These are phyloP conservation scores for Cephalopholis sonnerati DNA, from an alignment of 2,113 vertebrate species.

Conservation along the genomic window DNA sequence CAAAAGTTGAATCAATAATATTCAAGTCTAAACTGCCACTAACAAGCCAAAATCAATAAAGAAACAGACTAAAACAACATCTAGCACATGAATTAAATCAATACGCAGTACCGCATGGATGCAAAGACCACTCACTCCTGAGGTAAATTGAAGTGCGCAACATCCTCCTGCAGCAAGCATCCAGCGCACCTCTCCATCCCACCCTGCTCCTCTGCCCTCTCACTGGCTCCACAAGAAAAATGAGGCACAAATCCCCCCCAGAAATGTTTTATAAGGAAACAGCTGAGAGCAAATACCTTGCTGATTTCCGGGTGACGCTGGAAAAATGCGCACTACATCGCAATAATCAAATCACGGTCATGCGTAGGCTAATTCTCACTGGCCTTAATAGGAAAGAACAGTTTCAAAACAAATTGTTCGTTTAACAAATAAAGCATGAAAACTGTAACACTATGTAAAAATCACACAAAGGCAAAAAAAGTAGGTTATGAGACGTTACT, in stretches of 20 bases:
- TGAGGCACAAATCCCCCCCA: background rate
- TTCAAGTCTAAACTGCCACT: background rate
- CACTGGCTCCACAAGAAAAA: constrained; percentile 1
- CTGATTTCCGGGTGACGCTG: constrained; percentile 65
- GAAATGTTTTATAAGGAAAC: constrained; percentile 50
- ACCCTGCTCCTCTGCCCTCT: constrained; percentile 44
- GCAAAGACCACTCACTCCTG: constrained; percentile 48
- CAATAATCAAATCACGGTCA: constrained; percentile 22
- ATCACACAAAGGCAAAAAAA: background rate
- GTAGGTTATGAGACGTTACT: background rate
- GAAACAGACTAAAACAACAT: background rate
- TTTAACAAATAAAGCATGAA: background rate
- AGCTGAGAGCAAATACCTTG: constrained; percentile 20
- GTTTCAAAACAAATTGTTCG: background rate
- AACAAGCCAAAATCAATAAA: background rate
- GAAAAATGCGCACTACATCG: constrained; percentile 46
- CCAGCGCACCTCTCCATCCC: constrained; percentile 61
- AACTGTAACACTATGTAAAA: background rate
- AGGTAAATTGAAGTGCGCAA: constrained; percentile 85
- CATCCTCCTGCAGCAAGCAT: constrained; percentile 73
- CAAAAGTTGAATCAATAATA: background rate
- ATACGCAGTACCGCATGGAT: constrained; percentile 57
- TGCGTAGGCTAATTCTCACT: constrained; percentile 4
- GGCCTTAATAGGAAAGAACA: background rate
- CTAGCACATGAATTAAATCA: background rate